phyloP scores from a whole-genome alignment of 2,113 vertebrate genomes.

The Ginglymostoma cirratum region DNA sequence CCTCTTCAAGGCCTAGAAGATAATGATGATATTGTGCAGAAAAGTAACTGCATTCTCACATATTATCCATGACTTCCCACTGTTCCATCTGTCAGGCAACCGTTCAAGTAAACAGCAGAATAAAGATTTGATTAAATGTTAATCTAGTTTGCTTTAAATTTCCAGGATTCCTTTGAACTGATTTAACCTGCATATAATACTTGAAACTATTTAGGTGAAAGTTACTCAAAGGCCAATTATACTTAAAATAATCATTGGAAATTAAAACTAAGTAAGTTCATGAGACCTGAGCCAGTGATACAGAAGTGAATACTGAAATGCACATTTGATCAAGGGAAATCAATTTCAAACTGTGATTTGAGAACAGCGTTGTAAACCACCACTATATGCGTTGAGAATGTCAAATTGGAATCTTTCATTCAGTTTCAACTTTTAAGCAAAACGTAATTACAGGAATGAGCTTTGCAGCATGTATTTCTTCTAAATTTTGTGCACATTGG shows the following conservation, averaged over 20 bases:
- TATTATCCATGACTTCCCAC: conserved; percentile 35
- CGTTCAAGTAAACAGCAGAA: background rate
- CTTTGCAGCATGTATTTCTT: background rate
- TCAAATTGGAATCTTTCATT: background rate
- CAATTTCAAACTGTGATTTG: background rate
- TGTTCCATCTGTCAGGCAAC: conserved; percentile 25
- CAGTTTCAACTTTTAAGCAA: background rate
- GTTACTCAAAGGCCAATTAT: background rate
- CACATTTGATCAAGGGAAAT: conserved; percentile 17
- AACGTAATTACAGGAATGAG: background rate
- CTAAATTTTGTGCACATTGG: background rate
- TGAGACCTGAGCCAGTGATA: background rate
- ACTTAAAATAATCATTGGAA: background rate
- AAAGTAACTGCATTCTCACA: conserved; percentile 1
- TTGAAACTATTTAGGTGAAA: background rate
- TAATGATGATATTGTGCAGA: conserved; percentile 29
- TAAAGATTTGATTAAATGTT: conserved; percentile 31
- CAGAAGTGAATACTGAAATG: background rate
- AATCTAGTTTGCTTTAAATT: background rate
- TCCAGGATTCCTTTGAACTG: background rate
- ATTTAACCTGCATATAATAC: background rate
- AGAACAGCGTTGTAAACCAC: background rate
- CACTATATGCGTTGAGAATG: background rate
- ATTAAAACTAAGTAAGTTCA: background rate
- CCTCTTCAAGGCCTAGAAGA: conserved; percentile 1